These are phyloP conservation scores for Heteropelma amictum DNA, from an alignment of 2,888 invertebrate genomes.

Conservation along the genomic window DNA sequence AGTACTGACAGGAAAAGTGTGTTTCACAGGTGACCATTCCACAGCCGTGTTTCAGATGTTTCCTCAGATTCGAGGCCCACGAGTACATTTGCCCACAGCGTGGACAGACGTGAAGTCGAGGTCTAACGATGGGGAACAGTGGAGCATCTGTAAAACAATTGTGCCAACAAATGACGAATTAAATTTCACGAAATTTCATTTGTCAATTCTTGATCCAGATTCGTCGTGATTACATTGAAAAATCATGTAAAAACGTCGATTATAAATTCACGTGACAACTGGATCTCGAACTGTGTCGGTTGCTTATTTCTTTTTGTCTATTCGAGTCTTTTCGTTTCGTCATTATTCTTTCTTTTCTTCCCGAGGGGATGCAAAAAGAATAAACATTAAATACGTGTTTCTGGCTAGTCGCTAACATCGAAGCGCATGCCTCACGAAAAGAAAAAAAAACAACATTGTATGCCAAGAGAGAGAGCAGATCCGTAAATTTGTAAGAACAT, in stretches of 20 bases:
- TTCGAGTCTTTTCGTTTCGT: conserved; percentile 26
- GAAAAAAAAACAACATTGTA: conserved; percentile 13
- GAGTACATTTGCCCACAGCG: conserved; percentile 77
- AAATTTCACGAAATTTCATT: conserved; percentile 16
- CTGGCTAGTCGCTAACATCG: conserved; percentile 66
- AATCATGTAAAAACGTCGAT: conserved; percentile 50
- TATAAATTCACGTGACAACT: conserved; percentile 39
- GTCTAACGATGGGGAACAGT: conserved; percentile 75
- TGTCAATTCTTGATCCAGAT: conserved; percentile 32
- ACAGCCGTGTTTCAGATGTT: conserved; percentile 77
- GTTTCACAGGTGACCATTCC: conserved; percentile 77
- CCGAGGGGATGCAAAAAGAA: conserved; percentile 49
- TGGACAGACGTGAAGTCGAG: conserved; percentile 75
- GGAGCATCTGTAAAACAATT: conserved; percentile 72
- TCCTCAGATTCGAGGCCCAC: conserved; percentile 76
- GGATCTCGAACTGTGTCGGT: neutral
- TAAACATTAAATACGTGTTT: conserved; percentile 55
- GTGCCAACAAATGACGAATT: conserved; percentile 32
- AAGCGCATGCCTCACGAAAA: conserved; percentile 70
- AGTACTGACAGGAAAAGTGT: conserved; percentile 77
- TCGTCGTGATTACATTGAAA: conserved; percentile 16
- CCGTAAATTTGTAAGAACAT: neutral
- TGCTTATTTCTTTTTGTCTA: conserved; percentile 8
- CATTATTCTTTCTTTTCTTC: conserved; percentile 2
- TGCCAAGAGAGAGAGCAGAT: neutral